Base-by-base conservation (phyloP, 1,140 invertebrate species). In the Drosophila leontia region DNA sequence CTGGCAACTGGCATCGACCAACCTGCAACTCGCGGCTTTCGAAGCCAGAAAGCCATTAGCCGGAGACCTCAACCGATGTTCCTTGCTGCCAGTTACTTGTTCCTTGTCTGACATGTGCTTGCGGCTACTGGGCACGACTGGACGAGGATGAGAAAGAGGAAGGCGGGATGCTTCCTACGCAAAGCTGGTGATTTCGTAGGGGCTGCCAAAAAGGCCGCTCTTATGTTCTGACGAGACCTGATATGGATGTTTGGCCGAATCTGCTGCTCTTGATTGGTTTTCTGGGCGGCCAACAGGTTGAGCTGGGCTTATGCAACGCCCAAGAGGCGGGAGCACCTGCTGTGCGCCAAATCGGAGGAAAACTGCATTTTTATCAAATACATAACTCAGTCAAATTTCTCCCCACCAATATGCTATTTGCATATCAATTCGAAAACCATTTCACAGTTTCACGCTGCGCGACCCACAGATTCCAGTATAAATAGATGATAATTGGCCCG, bases 31-130 rank as follows among this genome's bases (percentile, higher is more conserved):
- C 29, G 62, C 39, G 56, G 39, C 39, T 44, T 35, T 67, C 37
- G 45, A 39, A 56, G 45, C 48, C 64, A 47, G 42, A 76, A 75
- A 80, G 60, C 61, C 56, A 77, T 47, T 63, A 55, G 47, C 61
- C 39, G 26, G 48, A 37, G 51, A 65, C 48, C 56, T 51, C 69
- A 56, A 29, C 55, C 59, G 51, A 29, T 76, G 80, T 70, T 71
- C 42, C 58, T 57, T 47, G 44, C 61, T 70, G 42, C 35, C 68
- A 17, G 39, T 64, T 58, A 32, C 72, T 35, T 53, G 76, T 76
- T 76, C 51, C 70, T 47, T 79, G 82, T 71, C 85, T 75, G 75
- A 86, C 75, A 87, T 86, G 71, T 71, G 80, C 83, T 77, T 60
- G 76, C 72, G 83, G 83, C 83, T 87, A 87, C 83, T 83, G 83